Base-by-base conservation (phyloP, 2,888 invertebrate species). In the Cerastis rubricosa region DNA sequence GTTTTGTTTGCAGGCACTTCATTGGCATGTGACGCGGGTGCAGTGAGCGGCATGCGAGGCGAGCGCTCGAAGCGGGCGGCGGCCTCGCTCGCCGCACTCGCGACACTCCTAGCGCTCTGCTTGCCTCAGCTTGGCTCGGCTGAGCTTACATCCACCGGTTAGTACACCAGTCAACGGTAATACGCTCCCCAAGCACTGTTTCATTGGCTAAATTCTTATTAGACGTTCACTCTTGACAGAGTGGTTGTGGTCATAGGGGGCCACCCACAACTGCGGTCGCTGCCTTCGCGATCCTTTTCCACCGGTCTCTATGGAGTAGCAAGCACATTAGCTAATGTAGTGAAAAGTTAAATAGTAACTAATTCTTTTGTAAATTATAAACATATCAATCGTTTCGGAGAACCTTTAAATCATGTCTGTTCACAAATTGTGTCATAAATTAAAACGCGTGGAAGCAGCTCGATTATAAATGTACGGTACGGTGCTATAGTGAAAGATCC, bases 1-100 rank as follows among this genome's bases (percentile, higher is more conserved):
- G 2, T 76, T 29, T 81, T 89, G 35, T 69, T 92, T 90, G 0
- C 93, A 96, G 95, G 92, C 83, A 91, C 89, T 92, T 88, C 68
- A 82, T 81, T 95, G 96, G 93, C 89, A 96, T 96, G 95, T 96
- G 96, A 96, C 94, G 94, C 87, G 92, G 91, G 93, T 87, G 92
- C 85, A 88, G 91, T 90, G 89, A 92, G 94, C 94, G 95, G 94
- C 92, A 96, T 96, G 95, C 94, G 93, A 93, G 94, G 93, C 94
- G 93, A 93, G 94, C 94, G 94, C 93, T 92, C 91, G 89, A 86
- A 86, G 94, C 93, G 94, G 91, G 94, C 94, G 88, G 92, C 91
- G 94, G 93, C 92, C 90, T 91, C 93, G 94, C 94, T 95, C 90
- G 95, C 94, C 93, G 94, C 93, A 92, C 93, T 95, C 91, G 94